Percentiles rank a stretch among this genome's conserved stretches.
Evolutionary conservation across 2,113 vertebrate species (phyloP).

Genomic region (Ictidomys tridecemlineatus): DNA sequence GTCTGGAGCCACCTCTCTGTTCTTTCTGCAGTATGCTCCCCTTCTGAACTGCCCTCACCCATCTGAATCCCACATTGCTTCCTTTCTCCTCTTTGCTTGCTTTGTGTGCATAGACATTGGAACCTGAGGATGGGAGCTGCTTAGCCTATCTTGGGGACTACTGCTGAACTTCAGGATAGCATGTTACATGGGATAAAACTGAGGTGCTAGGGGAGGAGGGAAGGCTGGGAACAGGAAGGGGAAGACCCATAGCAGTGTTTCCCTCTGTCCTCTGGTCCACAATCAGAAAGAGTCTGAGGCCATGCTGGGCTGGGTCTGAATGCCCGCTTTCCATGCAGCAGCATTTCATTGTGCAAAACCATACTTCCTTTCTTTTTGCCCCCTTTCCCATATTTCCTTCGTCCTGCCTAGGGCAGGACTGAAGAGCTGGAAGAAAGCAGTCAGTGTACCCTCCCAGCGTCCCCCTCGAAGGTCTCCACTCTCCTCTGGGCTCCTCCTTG

Average conservation of each 20-base stretch:
- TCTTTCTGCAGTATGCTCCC: not conserved
- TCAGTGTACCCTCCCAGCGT: conserved; percentile 71
- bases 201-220: not conserved
- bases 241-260: not conserved
- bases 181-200: not conserved
- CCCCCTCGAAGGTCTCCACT: conserved; percentile 78
- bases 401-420: conserved; percentile 82
- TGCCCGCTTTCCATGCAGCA: conserved; percentile 77
- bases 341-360: conserved; percentile 84
- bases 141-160: not conserved
- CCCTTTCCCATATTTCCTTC: conserved; percentile 57
- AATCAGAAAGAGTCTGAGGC: not conserved
- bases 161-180: not conserved
- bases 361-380: conserved; percentile 79
- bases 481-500: conserved; percentile 84
- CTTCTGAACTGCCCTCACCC: not conserved
- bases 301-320: conserved; percentile 73
- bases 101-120: not conserved
- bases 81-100: not conserved
- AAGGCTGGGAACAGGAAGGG: not conserved
- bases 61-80: not conserved
- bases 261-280: not conserved
- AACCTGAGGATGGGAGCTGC: not conserved
- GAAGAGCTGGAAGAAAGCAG: conserved; percentile 87
- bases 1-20: not conserved